Evolutionary conservation across 2,113 vertebrate species (phyloP).

Genomic region (Ifrita kowaldi): DNA sequence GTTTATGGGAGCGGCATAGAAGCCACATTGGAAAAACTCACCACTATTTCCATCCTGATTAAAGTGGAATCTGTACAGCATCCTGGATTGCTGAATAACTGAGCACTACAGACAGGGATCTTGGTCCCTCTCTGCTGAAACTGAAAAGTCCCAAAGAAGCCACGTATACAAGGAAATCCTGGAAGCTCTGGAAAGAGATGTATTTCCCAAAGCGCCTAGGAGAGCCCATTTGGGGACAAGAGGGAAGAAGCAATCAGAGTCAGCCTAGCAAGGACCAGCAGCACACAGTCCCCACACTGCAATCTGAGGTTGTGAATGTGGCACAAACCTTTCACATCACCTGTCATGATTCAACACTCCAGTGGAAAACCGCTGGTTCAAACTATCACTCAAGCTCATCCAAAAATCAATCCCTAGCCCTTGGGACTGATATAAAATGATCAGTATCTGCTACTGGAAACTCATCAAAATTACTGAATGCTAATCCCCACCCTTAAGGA

Average conservation of each 20-base stretch:
- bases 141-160: not conserved
- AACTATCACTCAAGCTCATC: not conserved
- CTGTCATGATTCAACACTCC: not conserved
- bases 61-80: not conserved
- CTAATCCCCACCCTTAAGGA: conserved; percentile 2
- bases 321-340: not conserved
- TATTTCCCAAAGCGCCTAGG: not conserved
- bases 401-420: not conserved
- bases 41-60: not conserved
- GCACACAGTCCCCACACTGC: accelerated
- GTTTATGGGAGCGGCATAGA: not conserved
- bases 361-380: not conserved
- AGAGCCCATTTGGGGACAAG: not conserved
- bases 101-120: not conserved
- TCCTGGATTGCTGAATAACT: not conserved
- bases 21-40: not conserved
- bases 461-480: not conserved
- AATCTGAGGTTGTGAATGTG: not conserved
- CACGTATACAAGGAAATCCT: not conserved
- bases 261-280: not conserved
- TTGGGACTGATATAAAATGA: not conserved
- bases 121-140: not conserved
- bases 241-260: not conserved
- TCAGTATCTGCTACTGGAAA: not conserved
- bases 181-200: not conserved